phyloP scores from a whole-genome alignment of 1,140 invertebrate species.

The Ceratosolen fusciceps region DNA sequence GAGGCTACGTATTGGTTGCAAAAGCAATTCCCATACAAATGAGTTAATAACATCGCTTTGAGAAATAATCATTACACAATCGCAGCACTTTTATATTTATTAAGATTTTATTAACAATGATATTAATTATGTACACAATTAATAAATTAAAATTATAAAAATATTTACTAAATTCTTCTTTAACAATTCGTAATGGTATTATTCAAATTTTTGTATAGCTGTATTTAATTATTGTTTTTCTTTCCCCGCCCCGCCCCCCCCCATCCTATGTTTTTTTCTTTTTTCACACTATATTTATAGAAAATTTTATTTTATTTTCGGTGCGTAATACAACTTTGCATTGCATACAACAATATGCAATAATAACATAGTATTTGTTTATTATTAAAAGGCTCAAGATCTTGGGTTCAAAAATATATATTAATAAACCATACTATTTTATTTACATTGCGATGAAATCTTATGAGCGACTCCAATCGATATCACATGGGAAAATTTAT shows the following conservation, averaged over 20 bases:
- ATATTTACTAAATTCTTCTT: slow-evolving; percentile 30
- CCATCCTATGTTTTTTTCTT: too few relatives aligned
- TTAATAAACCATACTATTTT: background rate
- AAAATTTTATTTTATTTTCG: background rate
- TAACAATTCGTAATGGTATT: slow-evolving; percentile 2
- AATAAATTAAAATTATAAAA: slow-evolving; percentile 31
- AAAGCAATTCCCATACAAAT: slow-evolving; percentile 65
- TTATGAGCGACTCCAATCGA: background rate
- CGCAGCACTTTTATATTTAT: slow-evolving; percentile 38
- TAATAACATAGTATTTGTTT: slow-evolving; percentile 1
- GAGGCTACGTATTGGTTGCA: slow-evolving; percentile 80
- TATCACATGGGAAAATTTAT: background rate
- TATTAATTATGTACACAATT: slow-evolving; percentile 33
- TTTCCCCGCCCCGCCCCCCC: too few relatives aligned
- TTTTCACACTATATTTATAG: background rate
- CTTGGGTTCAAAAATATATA: background rate
- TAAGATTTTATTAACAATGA: slow-evolving; percentile 32
- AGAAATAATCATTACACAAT: slow-evolving; percentile 35
- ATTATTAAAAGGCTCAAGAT: background rate
- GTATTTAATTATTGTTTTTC: too few relatives aligned
- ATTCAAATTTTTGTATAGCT: background rate
- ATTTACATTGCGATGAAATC: background rate
- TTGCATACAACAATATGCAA: slow-evolving; percentile 5
- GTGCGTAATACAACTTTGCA: background rate
- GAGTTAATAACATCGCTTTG: background rate